Percentiles rank a stretch among this genome's conserved stretches.
These are phyloP conservation scores for Strigops habroptila DNA, from an alignment of 2,113 vertebrate genomes.

Conservation along the genomic window DNA sequence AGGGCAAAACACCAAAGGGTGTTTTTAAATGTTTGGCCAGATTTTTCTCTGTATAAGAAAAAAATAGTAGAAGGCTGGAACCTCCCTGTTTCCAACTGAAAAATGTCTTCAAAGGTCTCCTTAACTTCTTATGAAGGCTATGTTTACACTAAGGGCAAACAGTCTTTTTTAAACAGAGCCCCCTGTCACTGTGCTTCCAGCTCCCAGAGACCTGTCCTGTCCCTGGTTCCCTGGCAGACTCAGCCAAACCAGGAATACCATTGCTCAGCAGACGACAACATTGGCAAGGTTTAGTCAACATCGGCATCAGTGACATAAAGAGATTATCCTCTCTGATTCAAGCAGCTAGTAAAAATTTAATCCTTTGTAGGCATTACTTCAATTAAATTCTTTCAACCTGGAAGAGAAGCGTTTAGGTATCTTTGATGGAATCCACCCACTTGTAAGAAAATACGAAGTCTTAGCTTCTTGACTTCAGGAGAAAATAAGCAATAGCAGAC, in stretches of 20 bases:
- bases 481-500: not conserved
- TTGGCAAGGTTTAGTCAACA: not conserved
- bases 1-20: not conserved
- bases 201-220: not conserved
- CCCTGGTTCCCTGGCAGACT: not conserved
- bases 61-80: not conserved
- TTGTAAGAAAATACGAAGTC: not conserved
- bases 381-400: not conserved
- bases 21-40: not conserved
- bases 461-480: not conserved
- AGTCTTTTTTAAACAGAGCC: not conserved
- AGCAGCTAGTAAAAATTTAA: not conserved
- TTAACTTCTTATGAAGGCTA: not conserved
- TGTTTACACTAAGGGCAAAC: not conserved
- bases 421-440: not conserved
- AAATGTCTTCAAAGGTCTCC: not conserved
- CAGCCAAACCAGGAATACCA: not conserved
- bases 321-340: not conserved
- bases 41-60: not conserved
- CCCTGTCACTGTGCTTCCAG: not conserved
- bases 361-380: not conserved
- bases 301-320: not conserved
- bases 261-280: not conserved
- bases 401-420: not conserved
- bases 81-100: not conserved